A percentile compares a stretch with the other conserved stretches of the same genome.
Evolutionary conservation across 1,140 invertebrate genomes (phyloP).

Genomic region (Drosophila guanche): DNA sequence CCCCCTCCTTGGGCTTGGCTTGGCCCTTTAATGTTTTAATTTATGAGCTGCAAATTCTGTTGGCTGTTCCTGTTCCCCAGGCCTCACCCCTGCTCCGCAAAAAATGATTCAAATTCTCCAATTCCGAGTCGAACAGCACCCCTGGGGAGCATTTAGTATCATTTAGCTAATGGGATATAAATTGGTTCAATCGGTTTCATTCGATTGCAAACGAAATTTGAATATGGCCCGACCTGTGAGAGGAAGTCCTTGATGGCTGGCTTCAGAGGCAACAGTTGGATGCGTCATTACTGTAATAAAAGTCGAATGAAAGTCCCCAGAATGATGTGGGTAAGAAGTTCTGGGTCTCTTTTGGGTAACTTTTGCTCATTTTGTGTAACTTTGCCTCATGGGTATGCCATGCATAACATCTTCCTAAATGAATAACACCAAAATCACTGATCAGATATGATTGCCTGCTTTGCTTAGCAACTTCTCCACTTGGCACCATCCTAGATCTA

Average conservation of each 20-base stretch:
- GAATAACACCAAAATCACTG: too few relatives aligned
- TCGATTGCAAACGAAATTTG: constrained; percentile 25
- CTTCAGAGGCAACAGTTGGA: constrained; percentile 29
- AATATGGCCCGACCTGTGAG: not conserved
- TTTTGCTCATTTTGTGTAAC: too few relatives aligned
- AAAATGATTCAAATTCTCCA: constrained; percentile 27
- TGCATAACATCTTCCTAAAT: too few relatives aligned
- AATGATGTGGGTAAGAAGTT: too few relatives aligned
- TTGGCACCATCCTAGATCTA: too few relatives aligned
- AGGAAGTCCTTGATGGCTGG: not conserved
- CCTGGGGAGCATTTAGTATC: constrained; percentile 67
- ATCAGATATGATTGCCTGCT: too few relatives aligned
- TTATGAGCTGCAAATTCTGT: constrained; percentile 58
- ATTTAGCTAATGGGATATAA: constrained; percentile 77
- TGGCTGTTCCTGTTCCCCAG: not conserved
- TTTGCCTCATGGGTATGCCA: too few relatives aligned
- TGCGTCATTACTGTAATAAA: constrained; percentile 44
- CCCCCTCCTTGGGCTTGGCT: not conserved
- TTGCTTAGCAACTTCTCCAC: too few relatives aligned
- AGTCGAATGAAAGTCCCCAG: too few relatives aligned
- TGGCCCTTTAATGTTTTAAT: constrained; percentile 70
- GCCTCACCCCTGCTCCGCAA: too few relatives aligned
- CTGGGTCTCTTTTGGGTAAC: too few relatives aligned
- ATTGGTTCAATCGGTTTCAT: constrained; percentile 54
- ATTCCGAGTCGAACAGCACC: constrained; percentile 11